Evolutionary conservation across 2,888 invertebrate genomes (phyloP), one percentile per base, ranked within the genome.

Genomic region (Argyresthia goedartella): DNA sequence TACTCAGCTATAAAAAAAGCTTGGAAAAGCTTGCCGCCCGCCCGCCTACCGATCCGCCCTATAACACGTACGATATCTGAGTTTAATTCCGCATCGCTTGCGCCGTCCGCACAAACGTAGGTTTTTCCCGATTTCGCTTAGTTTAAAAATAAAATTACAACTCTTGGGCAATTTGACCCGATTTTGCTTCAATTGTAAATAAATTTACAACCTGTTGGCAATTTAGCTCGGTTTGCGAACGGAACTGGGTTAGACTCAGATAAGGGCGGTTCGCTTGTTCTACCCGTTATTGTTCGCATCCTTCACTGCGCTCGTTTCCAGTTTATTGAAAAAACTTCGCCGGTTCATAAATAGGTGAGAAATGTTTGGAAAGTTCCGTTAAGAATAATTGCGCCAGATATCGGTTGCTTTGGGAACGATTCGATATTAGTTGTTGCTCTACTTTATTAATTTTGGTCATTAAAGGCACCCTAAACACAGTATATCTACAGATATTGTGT

Each of bases 221-320:
- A 66, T 74, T 71, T 67, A 68, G 65, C 64, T 59, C 62, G 67
- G 68, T 73, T 65, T 62, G 61, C 61, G 70, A 68, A 67, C 61
- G 62, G 60, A 78, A 76, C 73, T 79, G 65, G 75, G 74, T 74
- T 76, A 73, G 67, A 69, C 65, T 63, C 68, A 71, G 69, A 77
- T 77, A 78, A 73, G 71, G 69, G 68, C 63, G 67, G 68, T 66
- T 66, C 64, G 71, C 61, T 67, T 66, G 67, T 73, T 72, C 71
- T 67, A 64, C 62, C 60, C 58, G 70, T 71, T 77, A 59, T 62
- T 62, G 74, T 76, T 75, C 66, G 69, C 63, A 66, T 71, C 74
- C 64, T 66, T 63, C 54, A 57, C 63, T 59, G 61, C 60, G 61
- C 60, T 62, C 55, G 43, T 7, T 52, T 33, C 43, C 47, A 44